A percentile compares a stretch with the other conserved stretches of the same genome.
These are phyloP conservation scores for Amyelois transitella DNA, from an alignment of 1,140 invertebrate species.

Conservation along the genomic window DNA sequence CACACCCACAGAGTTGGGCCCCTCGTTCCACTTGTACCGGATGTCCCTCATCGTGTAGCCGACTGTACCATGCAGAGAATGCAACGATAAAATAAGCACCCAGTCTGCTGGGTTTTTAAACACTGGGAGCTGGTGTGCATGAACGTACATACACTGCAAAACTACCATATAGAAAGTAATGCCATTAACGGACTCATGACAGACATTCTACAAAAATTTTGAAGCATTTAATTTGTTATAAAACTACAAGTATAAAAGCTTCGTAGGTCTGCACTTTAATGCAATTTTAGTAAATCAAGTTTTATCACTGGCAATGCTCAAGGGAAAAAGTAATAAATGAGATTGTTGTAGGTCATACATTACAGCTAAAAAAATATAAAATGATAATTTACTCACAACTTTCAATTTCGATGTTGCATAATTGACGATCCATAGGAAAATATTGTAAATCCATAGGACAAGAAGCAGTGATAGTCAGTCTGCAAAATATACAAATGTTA, in stretches of 20 bases:
- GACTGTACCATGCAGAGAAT: conserved; percentile 83
- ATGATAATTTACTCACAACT: conserved; percentile 90
- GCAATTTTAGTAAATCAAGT: conserved; percentile 17
- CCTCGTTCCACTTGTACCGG: conserved; percentile 95
- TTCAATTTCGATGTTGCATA: conserved; percentile 98
- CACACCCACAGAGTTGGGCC: conserved; percentile 92
- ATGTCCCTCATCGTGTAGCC: conserved; percentile 98
- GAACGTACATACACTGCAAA: conserved; percentile 29
- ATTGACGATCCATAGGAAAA: conserved; percentile 97
- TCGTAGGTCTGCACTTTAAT: conserved; percentile 21
- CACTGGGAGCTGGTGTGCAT: conserved; percentile 53
- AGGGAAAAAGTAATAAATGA: conserved; percentile 13
- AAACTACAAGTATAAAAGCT: conserved; percentile 37
- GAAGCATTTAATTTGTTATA: conserved; percentile 29
- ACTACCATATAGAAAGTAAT: conserved; percentile 22
- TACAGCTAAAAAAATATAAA: conserved; percentile 22
- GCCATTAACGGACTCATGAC: conserved; percentile 10
- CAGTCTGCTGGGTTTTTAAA: conserved; percentile 77
- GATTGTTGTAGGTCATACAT: conserved; percentile 5
- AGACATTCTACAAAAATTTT: conserved; percentile 10
- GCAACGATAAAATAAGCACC: conserved; percentile 77
- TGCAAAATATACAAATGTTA: conserved; percentile 68
- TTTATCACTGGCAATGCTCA: conserved; percentile 10
- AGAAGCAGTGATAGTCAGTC: conserved; percentile 97
- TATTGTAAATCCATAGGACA: conserved; percentile 98